A percentile compares a stretch with the other conserved stretches of the same genome.
These are phyloP conservation scores for Anableps anableps DNA, from an alignment of 2,797 vertebrate species.

Conservation along the genomic window DNA sequence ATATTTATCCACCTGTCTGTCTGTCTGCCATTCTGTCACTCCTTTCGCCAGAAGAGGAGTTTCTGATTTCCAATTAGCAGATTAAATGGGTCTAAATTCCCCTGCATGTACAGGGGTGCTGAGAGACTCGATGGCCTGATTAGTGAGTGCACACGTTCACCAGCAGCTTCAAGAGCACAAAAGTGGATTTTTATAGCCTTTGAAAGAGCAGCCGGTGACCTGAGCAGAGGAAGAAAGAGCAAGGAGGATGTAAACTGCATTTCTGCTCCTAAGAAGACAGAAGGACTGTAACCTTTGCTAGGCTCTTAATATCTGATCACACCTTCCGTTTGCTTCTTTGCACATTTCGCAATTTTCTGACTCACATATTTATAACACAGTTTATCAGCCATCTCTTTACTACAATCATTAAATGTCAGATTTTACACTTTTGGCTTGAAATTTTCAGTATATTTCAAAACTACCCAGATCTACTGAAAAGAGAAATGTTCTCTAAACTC, in stretches of 20 bases:
- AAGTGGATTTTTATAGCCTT: constrained; percentile 36
- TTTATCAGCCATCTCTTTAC: background rate
- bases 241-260: constrained; percentile 3
- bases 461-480: constrained; percentile 3
- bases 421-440: background rate
- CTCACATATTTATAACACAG: background rate
- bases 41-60: constrained; percentile 46
- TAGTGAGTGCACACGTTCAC: constrained; percentile 30
- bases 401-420: background rate
- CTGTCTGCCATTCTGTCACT: constrained; percentile 8
- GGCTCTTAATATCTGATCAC: constrained; percentile 1
- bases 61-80: constrained; percentile 69
- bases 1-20: constrained; percentile 18
- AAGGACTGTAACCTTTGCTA: background rate
- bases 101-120: constrained; percentile 50
- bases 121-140: constrained; percentile 65
- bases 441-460: background rate
- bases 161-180: constrained; percentile 22
- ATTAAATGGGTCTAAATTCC: constrained; percentile 70
- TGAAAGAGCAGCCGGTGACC: constrained; percentile 52
- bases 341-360: background rate
- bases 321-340: background rate
- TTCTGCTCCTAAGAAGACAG: background rate
- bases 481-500: constrained; percentile 3
- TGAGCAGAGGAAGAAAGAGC: constrained; percentile 19